Evolutionary conservation across 2,797 vertebrate genomes (phyloP).

Genomic region (Ceryle rudis): DNA sequence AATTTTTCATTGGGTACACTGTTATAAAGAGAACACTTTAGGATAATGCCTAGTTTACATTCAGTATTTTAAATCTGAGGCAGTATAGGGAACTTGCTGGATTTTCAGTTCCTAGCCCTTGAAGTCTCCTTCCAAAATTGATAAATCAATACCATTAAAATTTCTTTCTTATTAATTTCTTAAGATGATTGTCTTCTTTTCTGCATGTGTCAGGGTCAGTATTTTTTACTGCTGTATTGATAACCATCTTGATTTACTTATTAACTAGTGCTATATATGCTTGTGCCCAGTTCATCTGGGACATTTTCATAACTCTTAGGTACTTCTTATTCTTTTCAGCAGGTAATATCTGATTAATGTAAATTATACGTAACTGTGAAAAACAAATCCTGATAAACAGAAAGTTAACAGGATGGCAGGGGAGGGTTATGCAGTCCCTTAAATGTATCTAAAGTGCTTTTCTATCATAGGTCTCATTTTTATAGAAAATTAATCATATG

Average conservation of each 20-base stretch:
- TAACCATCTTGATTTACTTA: background rate
- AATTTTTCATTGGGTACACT: background rate
- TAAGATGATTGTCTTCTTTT: background rate
- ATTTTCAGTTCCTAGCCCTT: background rate
- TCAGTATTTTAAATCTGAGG: background rate
- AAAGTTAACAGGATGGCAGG: background rate
- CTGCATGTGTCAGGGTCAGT: background rate
- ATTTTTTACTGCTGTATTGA: background rate
- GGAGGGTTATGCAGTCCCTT: background rate
- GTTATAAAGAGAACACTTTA: background rate
- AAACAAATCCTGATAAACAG: background rate
- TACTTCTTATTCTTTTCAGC: background rate
- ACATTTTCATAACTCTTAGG: background rate
- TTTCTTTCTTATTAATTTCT: background rate
- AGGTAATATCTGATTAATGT: background rate
- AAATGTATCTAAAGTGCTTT: background rate
- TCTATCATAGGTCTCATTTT: background rate
- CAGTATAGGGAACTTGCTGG: background rate
- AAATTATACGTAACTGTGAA: background rate
- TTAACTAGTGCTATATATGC: background rate
- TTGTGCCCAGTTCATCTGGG: background rate
- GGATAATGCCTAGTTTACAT: background rate
- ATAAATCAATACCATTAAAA: background rate
- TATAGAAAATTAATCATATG: background rate
- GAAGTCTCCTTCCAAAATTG: background rate